Conservation (phyloP, 2,888 invertebrate genomes). For the Neuroscelio doddi region DNA sequence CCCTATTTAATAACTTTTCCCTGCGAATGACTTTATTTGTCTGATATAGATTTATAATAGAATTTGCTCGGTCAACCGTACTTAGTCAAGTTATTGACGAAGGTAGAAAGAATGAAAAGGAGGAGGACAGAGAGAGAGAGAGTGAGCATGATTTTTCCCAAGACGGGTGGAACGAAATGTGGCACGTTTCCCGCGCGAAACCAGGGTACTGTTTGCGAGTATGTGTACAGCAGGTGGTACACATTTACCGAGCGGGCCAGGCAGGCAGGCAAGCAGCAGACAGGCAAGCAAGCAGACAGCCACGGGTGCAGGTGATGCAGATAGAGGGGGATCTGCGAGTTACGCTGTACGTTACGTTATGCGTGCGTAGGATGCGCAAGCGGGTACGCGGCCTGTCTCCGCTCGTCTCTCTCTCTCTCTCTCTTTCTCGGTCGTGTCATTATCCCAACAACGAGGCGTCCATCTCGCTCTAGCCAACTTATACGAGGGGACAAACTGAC, state of each 20-base stretch:
- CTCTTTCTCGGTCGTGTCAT: constrained; percentile 13
- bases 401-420: constrained; percentile 10
- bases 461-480: constrained; percentile 39
- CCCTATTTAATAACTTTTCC: too few species aligned
- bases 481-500: constrained; percentile 69
- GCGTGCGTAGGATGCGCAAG: constrained; percentile 34
- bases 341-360: constrained; percentile 25
- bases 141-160: background rate
- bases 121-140: background rate
- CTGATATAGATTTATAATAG: too few species aligned
- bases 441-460: too few species aligned
- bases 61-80: too few species aligned
- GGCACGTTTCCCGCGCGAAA: constrained; percentile 35
- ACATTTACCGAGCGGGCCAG: constrained; percentile 33
- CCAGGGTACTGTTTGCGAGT: constrained; percentile 40
- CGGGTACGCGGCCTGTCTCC: constrained; percentile 11
- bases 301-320: constrained; percentile 53
- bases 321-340: constrained; percentile 31
- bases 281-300: constrained; percentile 32
- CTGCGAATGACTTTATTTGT: too few species aligned
- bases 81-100: too few species aligned
- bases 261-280: constrained; percentile 17
- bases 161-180: constrained; percentile 14
- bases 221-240: constrained; percentile 52
- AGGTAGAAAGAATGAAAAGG: background rate